Conservation (phyloP, 2,797 vertebrate species). For the Garrulus glandarius region DNA sequence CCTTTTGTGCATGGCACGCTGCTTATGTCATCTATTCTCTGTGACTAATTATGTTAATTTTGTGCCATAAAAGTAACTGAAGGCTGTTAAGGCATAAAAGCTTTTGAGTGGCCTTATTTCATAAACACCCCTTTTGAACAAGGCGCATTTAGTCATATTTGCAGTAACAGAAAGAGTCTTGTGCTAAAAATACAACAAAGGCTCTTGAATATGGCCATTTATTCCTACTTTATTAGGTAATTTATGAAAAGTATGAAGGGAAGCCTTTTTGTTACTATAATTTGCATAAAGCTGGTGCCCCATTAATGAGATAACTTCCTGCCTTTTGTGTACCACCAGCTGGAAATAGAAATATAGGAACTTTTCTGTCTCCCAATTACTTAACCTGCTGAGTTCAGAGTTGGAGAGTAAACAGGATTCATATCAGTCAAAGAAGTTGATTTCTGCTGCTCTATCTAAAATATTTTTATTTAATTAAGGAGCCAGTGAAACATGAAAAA, state of each 20-base stretch:
- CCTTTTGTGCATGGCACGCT: constrained; percentile 79
- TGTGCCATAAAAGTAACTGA: constrained; percentile 86
- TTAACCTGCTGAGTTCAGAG: constrained; percentile 87
- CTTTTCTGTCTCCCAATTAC: constrained; percentile 84
- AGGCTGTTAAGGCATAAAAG: constrained; percentile 85
- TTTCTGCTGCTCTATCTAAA: constrained; percentile 67
- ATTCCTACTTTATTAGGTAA: constrained; percentile 86
- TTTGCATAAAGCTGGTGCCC: constrained; percentile 88
- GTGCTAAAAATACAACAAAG: constrained; percentile 88
- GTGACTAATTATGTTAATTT: constrained; percentile 91
- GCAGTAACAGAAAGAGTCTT: constrained; percentile 86
- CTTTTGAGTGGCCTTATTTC: constrained; percentile 82
- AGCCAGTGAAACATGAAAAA: constrained; percentile 42
- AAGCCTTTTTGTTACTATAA: constrained; percentile 82
- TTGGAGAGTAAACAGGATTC: constrained; percentile 81
- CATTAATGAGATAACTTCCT: constrained; percentile 87
- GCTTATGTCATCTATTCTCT: constrained; percentile 85
- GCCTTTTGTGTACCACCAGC: constrained; percentile 85
- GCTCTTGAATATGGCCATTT: constrained; percentile 84
- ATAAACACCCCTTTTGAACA: constrained; percentile 86
- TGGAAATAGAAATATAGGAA: constrained; percentile 85
- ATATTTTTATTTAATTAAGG: constrained; percentile 71
- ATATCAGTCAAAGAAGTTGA: constrained; percentile 74
- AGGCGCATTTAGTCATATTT: constrained; percentile 85
- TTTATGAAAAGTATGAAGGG: constrained; percentile 85